These are phyloP conservation scores for Cranoglanis bouderius DNA, from an alignment of 2,113 vertebrate genomes.

Conservation along the genomic window DNA sequence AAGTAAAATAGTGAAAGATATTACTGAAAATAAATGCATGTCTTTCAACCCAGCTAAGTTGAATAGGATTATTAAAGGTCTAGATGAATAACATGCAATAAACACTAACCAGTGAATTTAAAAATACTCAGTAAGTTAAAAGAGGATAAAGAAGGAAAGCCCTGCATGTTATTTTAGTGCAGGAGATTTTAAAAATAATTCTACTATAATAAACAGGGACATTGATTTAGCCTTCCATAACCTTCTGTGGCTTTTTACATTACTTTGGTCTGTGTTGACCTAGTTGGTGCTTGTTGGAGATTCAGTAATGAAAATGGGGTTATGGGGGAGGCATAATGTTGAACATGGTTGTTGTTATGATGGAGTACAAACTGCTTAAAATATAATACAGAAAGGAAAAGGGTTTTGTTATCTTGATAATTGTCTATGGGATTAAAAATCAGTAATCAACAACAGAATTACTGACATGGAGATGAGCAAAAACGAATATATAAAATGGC, in stretches of 20 bases:
- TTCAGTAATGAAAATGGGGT: constrained; percentile 14
- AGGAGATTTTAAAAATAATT: constrained; percentile 5
- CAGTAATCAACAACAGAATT: too few species aligned
- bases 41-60: neutral
- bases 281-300: constrained; percentile 34
- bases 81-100: neutral
- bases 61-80: neutral
- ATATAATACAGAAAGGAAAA: neutral
- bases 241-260: neutral
- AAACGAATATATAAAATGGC: too few species aligned
- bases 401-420: too few species aligned
- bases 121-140: neutral
- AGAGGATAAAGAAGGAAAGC: neutral
- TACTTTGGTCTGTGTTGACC: constrained; percentile 1
- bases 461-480: too few species aligned
- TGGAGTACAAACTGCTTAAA: neutral
- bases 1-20: neutral
- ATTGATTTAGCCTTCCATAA: neutral
- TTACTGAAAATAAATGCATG: neutral
- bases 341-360: neutral
- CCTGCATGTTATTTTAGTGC: neutral
- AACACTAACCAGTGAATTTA: neutral
- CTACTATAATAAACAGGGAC: neutral
- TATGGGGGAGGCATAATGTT: neutral
- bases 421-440: too few species aligned